Evolutionary conservation across 2,888 invertebrate genomes (phyloP).

Genomic region (Ennomos fuscantarius): DNA sequence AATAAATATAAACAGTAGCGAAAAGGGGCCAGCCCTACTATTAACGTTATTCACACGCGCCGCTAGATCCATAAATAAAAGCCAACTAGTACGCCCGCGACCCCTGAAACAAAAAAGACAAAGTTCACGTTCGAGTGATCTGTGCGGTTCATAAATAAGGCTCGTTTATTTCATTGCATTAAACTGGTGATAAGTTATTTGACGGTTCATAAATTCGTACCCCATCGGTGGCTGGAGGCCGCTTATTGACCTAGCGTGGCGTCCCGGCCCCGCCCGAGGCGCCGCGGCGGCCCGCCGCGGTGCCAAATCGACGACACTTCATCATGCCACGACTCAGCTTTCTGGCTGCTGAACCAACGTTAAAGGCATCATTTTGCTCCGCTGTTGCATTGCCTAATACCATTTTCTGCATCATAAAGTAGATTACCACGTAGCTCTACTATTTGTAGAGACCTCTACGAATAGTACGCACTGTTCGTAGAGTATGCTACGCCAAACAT

Average conservation of each 20-base stretch:
- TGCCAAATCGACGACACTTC: constrained; percentile 76
- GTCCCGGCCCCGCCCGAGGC: constrained; percentile 65
- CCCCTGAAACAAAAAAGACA: constrained; percentile 76
- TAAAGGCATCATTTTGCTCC: constrained; percentile 64
- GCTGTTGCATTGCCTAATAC: constrained; percentile 62
- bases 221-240: constrained; percentile 64
- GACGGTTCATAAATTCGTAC: constrained; percentile 81
- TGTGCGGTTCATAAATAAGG: constrained; percentile 78
- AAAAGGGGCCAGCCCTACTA: constrained; percentile 77
- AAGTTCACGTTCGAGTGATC: constrained; percentile 74
- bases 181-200: constrained; percentile 84
- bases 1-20: constrained; percentile 84
- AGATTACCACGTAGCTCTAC: constrained; percentile 33
- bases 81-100: constrained; percentile 65
- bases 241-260: constrained; percentile 59
- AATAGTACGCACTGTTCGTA: constrained; percentile 32
- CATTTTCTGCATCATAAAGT: constrained; percentile 64
- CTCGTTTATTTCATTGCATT: constrained; percentile 82
- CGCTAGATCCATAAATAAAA: constrained; percentile 81
- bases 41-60: constrained; percentile 83
- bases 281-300: constrained; percentile 64
- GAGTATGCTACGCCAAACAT: constrained; percentile 28
- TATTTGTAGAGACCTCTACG: constrained; percentile 36
- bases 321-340: constrained; percentile 69
- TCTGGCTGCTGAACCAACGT: constrained; percentile 70